phyloP scores from a whole-genome alignment of 2,113 vertebrate genomes.

The Cranoglanis bouderius region DNA sequence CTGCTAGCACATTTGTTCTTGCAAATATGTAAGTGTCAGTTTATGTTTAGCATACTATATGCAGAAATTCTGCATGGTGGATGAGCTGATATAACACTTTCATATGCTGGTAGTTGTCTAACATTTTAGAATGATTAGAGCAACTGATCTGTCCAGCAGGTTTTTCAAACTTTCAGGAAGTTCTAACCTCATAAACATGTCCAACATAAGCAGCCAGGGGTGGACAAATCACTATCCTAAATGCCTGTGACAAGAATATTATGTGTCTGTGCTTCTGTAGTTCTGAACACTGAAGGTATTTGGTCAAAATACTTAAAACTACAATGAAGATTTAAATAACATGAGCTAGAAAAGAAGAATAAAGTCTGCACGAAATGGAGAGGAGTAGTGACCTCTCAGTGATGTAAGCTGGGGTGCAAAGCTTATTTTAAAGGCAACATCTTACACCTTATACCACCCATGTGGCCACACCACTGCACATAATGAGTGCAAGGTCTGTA shows the following conservation, averaged over 20 bases:
- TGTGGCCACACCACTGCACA: constrained; percentile 6
- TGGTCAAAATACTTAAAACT: background rate
- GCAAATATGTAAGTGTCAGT: background rate
- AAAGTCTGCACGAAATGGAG: background rate
- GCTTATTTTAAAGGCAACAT: background rate
- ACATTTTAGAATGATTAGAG: background rate
- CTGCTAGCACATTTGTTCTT: background rate
- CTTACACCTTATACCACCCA: constrained; percentile 21
- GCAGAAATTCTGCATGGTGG: background rate
- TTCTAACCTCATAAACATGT: background rate
- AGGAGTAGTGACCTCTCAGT: background rate
- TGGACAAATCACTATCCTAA: background rate
- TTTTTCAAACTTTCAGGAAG: background rate
- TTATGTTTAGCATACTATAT: background rate
- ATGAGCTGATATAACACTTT: background rate
- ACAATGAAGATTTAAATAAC: background rate
- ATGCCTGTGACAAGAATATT: background rate
- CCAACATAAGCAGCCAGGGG: background rate
- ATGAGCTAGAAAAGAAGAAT: background rate
- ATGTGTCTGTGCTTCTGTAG: background rate
- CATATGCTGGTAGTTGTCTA: background rate
- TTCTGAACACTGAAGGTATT: background rate
- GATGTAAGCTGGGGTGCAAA: background rate
- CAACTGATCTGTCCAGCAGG: background rate
- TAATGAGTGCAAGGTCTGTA: constrained; percentile 18